phyloP scores from a whole-genome alignment of 2,888 invertebrate genomes.

The Tiliacea citrago region DNA sequence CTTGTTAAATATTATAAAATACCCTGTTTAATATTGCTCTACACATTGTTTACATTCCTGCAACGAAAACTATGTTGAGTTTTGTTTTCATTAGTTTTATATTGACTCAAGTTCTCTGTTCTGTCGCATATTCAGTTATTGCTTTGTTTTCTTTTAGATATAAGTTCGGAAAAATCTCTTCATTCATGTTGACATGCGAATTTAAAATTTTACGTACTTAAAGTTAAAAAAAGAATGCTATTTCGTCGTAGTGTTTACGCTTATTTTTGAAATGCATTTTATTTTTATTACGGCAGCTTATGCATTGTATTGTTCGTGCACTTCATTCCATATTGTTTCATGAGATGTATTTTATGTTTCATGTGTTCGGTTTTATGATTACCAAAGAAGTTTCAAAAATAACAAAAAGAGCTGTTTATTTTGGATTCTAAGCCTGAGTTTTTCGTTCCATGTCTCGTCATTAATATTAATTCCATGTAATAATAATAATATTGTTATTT shows the following conservation, averaged over 20 bases:
- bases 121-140: constrained; percentile 84
- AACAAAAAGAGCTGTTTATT: constrained; percentile 78
- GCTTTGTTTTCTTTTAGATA: constrained; percentile 82
- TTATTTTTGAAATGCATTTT: constrained; percentile 88
- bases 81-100: constrained; percentile 88
- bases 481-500: constrained; percentile 81
- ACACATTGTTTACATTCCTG: constrained; percentile 90
- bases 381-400: constrained; percentile 86
- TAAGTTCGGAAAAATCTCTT: constrained; percentile 84
- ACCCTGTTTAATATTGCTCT: constrained; percentile 87
- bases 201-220: constrained; percentile 88
- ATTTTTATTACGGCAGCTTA: constrained; percentile 87
- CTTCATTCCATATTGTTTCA: constrained; percentile 84
- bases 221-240: constrained; percentile 75
- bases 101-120: constrained; percentile 79
- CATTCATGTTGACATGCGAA: constrained; percentile 82
- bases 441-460: constrained; percentile 81
- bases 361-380: constrained; percentile 82
- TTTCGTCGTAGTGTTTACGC: constrained; percentile 82
- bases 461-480: constrained; percentile 82
- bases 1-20: constrained; percentile 84
- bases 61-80: constrained; percentile 88
- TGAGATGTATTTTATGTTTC: constrained; percentile 78
- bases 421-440: constrained; percentile 71
- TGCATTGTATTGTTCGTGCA: constrained; percentile 83